phyloP scores from a whole-genome alignment of 2,888 invertebrate species.

The Acrobasis suavella region DNA sequence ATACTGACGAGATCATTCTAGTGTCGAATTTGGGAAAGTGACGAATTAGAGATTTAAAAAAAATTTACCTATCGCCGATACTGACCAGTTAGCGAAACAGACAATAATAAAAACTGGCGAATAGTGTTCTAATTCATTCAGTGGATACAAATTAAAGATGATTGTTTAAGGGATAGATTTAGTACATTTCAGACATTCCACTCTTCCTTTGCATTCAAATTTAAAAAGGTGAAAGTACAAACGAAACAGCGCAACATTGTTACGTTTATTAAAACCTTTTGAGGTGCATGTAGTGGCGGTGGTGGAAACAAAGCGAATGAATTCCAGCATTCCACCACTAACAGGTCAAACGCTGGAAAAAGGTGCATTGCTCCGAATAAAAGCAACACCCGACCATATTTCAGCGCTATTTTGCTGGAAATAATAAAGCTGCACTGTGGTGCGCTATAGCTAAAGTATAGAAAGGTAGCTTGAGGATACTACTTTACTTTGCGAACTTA shows the following conservation, averaged over 20 bases:
- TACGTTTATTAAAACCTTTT: constrained; percentile 15
- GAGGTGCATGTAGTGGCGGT: constrained; percentile 10
- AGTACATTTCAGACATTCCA: too few relatives aligned
- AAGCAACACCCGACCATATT: constrained; percentile 22
- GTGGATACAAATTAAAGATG: too few relatives aligned
- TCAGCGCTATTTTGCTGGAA: constrained; percentile 22
- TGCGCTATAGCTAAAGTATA: background rate
- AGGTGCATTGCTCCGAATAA: constrained; percentile 21
- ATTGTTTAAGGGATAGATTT: too few relatives aligned
- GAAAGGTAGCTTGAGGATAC: background rate
- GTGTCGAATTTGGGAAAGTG: too few relatives aligned
- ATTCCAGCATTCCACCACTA: constrained; percentile 13
- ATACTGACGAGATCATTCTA: too few relatives aligned
- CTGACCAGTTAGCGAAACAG: too few relatives aligned
- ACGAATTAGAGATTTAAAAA: too few relatives aligned
- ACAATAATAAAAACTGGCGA: too few relatives aligned
- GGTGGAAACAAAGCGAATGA: constrained; percentile 16
- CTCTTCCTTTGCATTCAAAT: background rate
- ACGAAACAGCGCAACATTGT: constrained; percentile 7
- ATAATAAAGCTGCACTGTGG: constrained; percentile 15
- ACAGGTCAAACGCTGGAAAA: constrained; percentile 22
- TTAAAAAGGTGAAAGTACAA: background rate
- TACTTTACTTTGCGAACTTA: background rate
- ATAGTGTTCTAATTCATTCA: too few relatives aligned
- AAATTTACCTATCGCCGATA: too few relatives aligned